Conservation (phyloP, 2,113 vertebrate species). For the Hippocampus mohnikei region DNA sequence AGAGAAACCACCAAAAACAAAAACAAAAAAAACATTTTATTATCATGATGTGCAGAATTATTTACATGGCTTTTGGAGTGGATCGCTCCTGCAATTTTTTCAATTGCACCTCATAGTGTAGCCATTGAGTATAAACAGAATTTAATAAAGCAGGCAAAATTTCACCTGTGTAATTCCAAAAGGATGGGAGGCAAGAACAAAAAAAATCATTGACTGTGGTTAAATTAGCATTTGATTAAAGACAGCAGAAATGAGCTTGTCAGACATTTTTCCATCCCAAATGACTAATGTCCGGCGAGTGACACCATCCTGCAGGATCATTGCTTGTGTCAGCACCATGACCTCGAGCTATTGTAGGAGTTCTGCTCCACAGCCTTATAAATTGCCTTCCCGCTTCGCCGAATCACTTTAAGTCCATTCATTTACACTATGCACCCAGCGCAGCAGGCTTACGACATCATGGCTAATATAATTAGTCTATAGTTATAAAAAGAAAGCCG, state of each 20-base stretch:
- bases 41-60: neutral
- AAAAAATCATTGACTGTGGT: conserved; percentile 7
- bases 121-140: neutral
- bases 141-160: neutral
- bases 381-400: conserved; percentile 39
- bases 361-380: conserved; percentile 26
- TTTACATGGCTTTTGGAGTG: neutral
- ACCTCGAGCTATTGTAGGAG: conserved; percentile 38
- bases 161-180: neutral
- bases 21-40: no score
- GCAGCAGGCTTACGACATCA: conserved; percentile 59
- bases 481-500: conserved; percentile 69
- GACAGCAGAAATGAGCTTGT: conserved; percentile 45
- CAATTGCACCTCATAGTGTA: neutral
- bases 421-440: conserved; percentile 59
- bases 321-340: conserved; percentile 33
- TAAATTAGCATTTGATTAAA: conserved; percentile 48
- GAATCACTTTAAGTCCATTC: conserved; percentile 56
- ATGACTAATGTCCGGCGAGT: conserved; percentile 30
- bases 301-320: conserved; percentile 29
- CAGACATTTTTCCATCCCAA: conserved; percentile 31
- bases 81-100: neutral
- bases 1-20: no score
- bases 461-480: conserved; percentile 63
- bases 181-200: conserved; percentile 3